phyloP scores from a whole-genome alignment of 2,888 invertebrate species.

The Drosophila pegasa region DNA sequence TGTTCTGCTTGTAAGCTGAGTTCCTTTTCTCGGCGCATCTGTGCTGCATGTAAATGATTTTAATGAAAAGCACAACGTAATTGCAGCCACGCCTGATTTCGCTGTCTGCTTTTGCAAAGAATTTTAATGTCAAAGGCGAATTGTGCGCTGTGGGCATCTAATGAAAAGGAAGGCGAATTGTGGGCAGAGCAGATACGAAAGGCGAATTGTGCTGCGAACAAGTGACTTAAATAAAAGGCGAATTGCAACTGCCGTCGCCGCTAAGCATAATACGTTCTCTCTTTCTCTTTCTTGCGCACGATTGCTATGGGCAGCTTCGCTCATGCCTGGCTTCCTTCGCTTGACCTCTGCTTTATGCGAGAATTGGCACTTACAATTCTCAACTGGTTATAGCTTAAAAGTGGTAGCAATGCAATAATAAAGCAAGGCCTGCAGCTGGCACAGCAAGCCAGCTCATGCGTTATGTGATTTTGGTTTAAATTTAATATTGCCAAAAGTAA shows the following conservation, averaged over 20 bases:
- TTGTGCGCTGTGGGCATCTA: neutral
- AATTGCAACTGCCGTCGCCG: too few species aligned
- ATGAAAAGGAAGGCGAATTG: neutral
- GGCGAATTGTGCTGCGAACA: neutral
- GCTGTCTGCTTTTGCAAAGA: neutral
- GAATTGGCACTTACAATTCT: neutral
- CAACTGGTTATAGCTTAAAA: neutral
- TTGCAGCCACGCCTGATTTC: conserved; percentile 7
- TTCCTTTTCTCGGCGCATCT: neutral
- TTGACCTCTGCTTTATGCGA: neutral
- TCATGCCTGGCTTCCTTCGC: neutral
- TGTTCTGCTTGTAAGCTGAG: neutral
- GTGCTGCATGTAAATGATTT: neutral
- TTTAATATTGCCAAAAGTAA: conserved; percentile 1
- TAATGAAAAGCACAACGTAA: conserved; percentile 1
- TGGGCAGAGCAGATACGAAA: neutral
- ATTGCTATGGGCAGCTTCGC: neutral
- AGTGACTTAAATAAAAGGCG: too few species aligned
- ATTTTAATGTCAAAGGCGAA: neutral
- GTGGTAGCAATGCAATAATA: neutral
- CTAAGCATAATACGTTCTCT: neutral
- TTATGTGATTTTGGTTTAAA: too few species aligned
- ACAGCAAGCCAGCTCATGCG: neutral
- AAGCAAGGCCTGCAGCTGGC: neutral
- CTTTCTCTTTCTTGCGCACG: neutral